A percentile compares a stretch with the other conserved stretches of the same genome.
These are phyloP conservation scores for Steatornis caripensis DNA, from an alignment of 2,113 vertebrate genomes.

Conservation along the genomic window DNA sequence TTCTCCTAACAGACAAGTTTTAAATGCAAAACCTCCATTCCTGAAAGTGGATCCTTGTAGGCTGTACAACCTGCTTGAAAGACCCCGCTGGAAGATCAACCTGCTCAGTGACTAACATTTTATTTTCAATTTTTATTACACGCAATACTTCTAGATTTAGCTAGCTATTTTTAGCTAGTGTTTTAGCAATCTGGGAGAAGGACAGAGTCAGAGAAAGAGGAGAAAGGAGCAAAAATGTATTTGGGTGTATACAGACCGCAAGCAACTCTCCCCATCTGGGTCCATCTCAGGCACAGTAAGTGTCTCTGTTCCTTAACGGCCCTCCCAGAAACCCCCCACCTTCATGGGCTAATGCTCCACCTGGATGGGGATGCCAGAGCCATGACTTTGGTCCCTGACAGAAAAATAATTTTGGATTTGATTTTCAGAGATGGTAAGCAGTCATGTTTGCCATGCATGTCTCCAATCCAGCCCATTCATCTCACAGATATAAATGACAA, in stretches of 20 bases:
- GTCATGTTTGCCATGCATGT: neutral
- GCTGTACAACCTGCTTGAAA: neutral
- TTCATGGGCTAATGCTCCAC: accelerated
- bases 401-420: neutral
- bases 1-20: neutral
- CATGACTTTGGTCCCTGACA: neutral
- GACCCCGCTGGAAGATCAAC: neutral
- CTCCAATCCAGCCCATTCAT: neutral
- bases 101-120: neutral
- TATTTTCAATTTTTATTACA: neutral
- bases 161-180: neutral
- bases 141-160: neutral
- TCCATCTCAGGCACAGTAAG: neutral
- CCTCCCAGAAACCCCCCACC: neutral
- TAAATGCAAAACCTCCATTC: neutral
- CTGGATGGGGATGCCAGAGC: neutral
- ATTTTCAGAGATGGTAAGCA: neutral
- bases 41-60: neutral
- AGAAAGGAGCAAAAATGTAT: neutral
- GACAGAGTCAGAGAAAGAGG: neutral
- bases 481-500: neutral
- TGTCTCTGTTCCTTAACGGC: neutral
- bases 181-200: neutral
- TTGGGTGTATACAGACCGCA: neutral
- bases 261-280: neutral